Evolutionary conservation across 2,797 vertebrate genomes (phyloP).

Genomic region (Meriones psammophilus): DNA sequence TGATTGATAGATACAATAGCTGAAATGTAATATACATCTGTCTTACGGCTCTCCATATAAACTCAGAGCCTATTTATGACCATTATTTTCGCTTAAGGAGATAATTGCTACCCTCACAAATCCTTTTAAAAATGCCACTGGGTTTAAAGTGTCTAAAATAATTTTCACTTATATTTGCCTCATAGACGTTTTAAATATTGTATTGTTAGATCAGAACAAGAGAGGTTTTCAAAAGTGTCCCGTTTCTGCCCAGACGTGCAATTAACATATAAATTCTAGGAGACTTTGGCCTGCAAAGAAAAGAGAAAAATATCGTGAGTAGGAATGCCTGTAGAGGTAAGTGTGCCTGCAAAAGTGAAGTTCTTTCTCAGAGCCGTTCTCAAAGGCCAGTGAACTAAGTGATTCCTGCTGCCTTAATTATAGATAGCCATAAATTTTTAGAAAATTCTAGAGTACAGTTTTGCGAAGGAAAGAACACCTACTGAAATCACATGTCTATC

Average conservation of each 20-base stretch:
- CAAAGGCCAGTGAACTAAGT: background rate
- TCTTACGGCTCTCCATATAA: conserved; percentile 2
- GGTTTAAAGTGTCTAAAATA: background rate
- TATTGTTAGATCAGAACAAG: background rate
- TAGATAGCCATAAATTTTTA: background rate
- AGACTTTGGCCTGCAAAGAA: background rate
- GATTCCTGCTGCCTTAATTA: background rate
- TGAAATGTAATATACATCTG: background rate
- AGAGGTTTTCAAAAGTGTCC: background rate
- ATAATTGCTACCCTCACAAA: conserved; percentile 32
- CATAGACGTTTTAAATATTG: background rate
- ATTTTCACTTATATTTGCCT: background rate
- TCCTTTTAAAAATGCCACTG: background rate
- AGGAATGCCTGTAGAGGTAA: background rate
- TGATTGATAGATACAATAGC: background rate
- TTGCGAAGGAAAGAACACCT: background rate
- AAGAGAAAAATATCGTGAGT: background rate
- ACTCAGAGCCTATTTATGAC: background rate
- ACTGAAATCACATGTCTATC: background rate
- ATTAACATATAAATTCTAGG: conserved; percentile 38
- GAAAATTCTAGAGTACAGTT: background rate
- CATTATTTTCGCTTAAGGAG: conserved; percentile 43
- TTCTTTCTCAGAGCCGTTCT: background rate
- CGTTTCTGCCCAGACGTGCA: background rate
- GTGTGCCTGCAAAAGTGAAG: background rate